A percentile compares a stretch with the other conserved stretches of the same genome.
These are phyloP conservation scores for Pygoscelis antarcticus DNA, from an alignment of 2,113 vertebrate species.

Conservation along the genomic window DNA sequence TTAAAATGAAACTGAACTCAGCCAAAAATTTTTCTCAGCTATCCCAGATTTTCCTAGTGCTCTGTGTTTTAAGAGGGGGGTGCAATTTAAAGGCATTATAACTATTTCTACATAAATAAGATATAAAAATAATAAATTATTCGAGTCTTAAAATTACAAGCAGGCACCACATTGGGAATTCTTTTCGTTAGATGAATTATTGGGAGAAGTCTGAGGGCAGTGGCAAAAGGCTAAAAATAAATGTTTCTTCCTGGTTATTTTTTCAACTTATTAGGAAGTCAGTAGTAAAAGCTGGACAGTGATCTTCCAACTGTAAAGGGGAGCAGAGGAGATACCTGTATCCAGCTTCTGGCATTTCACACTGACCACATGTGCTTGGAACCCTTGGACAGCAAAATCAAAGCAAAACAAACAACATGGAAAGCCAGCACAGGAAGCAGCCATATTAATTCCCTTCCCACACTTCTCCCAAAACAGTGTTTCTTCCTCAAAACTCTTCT, in stretches of 20 bases:
- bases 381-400: neutral
- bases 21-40: neutral
- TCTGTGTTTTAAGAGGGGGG: neutral
- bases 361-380: rapidly evolving
- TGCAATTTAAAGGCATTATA: neutral
- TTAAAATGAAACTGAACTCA: neutral
- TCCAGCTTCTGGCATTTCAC: neutral
- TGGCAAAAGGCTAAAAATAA: neutral
- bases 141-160: neutral
- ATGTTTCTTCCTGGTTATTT: neutral
- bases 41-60: neutral
- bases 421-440: neutral
- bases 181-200: neutral
- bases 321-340: neutral
- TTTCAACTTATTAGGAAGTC: neutral
- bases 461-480: neutral
- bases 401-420: neutral
- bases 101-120: neutral
- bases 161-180: neutral
- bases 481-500: neutral
- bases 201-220: neutral
- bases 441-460: neutral
- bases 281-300: neutral
- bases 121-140: neutral
- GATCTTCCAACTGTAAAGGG: neutral